Percentiles rank a stretch among this genome's conserved stretches.
phyloP scores from a whole-genome alignment of 2,888 invertebrate genomes.

The Synergus itoensis region DNA sequence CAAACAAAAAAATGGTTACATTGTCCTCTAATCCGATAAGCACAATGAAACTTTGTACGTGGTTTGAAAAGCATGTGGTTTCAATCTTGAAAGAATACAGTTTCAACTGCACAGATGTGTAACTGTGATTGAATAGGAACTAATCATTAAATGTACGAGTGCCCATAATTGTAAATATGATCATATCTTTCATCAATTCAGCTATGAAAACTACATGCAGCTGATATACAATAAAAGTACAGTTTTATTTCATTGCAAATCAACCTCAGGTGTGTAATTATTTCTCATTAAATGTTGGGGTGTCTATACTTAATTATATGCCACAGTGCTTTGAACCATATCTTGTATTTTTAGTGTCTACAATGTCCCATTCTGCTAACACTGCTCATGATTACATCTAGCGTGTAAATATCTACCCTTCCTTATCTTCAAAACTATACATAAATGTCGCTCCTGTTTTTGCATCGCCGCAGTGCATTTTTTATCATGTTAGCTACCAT shows the following conservation, averaged over 20 bases:
- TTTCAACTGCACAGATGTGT: neutral
- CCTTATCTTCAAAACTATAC: constrained; percentile 20
- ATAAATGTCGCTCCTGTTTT: constrained; percentile 20
- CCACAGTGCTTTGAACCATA: constrained; percentile 24
- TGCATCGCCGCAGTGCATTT: constrained; percentile 17
- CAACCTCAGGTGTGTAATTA: constrained; percentile 21
- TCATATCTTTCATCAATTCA: neutral
- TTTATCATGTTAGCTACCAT: constrained; percentile 14
- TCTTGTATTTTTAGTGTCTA: constrained; percentile 9
- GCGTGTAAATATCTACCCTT: constrained; percentile 28
- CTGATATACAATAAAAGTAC: neutral
- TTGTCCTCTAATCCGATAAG: neutral
- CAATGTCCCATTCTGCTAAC: constrained; percentile 29
- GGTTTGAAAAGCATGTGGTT: neutral
- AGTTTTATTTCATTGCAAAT: constrained; percentile 28
- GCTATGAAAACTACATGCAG: neutral
- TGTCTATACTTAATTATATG: constrained; percentile 32
- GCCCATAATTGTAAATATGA: neutral
- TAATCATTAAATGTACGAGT: neutral
- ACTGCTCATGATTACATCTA: constrained; percentile 17
- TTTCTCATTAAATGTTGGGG: neutral
- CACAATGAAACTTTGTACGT: constrained; percentile 16
- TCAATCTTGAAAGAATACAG: neutral
- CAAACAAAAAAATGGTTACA: constrained; percentile 15
- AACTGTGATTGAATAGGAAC: neutral